Base-by-base conservation (phyloP, 1,140 invertebrate species). In the Ceratitis capitata region DNA sequence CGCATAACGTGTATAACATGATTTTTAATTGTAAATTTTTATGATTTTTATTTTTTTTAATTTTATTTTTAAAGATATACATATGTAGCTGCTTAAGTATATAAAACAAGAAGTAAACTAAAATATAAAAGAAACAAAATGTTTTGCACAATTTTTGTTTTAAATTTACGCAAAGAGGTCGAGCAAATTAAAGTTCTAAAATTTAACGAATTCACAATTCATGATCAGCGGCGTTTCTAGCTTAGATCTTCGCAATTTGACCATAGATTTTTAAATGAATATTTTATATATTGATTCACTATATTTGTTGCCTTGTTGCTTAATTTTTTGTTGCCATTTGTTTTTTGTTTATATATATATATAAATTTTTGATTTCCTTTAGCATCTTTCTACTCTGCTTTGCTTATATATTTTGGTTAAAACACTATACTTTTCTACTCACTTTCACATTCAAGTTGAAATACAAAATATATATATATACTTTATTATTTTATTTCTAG, bases 121-220 rank as follows among this genome's bases (percentile, higher is more conserved):
- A 45, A 26, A 56, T 78, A 78, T 12, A 78, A 78, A 78, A 78
- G n/a, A n/a, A n/a, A n/a, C n/a, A n/a, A n/a, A n/a, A n/a, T n/a
- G n/a, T n/a, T n/a, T n/a, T n/a, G n/a, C n/a, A n/a, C n/a, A n/a
- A n/a, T n/a, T n/a, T n/a, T n/a, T n/a, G n/a, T n/a, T n/a, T n/a
- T n/a, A n/a, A n/a, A n/a, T n/a, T n/a, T n/a, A n/a, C n/a, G n/a
- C n/a, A n/a, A n/a, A n/a, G n/a, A n/a, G n/a, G n/a, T n/a, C n/a
- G n/a, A n/a, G n/a, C n/a, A n/a, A n/a, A n/a, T n/a, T n/a, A n/a
- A n/a, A n/a, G n/a, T n/a, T n/a, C n/a, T n/a, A n/a, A n/a, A n/a
- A n/a, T n/a, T n/a, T n/a, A n/a, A n/a, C n/a, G n/a, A 6, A 12
- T n/a, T n/a, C 69, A 47, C 45, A 45, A 0, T 45, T 45, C 23